Evolutionary conservation across 1,140 invertebrate genomes (phyloP).

Genomic region (Pygmarrhopalites habei): DNA sequence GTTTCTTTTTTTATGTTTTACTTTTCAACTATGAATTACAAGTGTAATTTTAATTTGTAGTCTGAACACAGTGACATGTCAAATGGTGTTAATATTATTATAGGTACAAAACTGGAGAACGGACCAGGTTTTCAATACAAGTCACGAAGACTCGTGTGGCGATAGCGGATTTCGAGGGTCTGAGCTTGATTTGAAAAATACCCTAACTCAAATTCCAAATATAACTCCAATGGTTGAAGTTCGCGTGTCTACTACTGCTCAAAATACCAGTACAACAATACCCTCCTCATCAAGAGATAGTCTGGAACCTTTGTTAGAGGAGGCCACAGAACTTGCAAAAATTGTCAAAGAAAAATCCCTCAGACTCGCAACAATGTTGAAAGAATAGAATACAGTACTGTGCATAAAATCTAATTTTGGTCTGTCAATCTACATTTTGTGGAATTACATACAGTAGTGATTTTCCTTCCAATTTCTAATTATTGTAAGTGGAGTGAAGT

Average conservation of each 20-base stretch:
- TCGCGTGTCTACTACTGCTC: neutral
- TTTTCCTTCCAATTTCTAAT: no score
- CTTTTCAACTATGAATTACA: no score
- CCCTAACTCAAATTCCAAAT: neutral
- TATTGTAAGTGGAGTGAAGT: no score
- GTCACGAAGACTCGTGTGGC: constrained; percentile 2
- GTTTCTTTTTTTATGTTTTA: no score
- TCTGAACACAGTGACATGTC: no score
- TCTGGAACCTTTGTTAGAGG: constrained; percentile 7
- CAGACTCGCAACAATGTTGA: constrained; percentile 8
- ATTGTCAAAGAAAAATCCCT: constrained; percentile 54
- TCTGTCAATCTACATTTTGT: no score
- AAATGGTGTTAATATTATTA: no score
- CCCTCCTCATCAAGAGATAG: neutral
- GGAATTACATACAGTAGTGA: no score
- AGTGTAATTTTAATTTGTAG: no score
- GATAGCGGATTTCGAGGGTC: constrained; percentile 8
- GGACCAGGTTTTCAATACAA: neutral
- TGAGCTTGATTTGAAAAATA: constrained; percentile 9
- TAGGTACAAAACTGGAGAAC: constrained; percentile 14
- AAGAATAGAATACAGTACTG: constrained; percentile 2
- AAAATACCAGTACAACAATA: neutral
- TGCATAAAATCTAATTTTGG: no score
- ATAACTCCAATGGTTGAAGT: neutral
- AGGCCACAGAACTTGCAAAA: constrained; percentile 42